phyloP scores from a whole-genome alignment of 2,113 vertebrate species.

The Mesembrinibis cayennensis region DNA sequence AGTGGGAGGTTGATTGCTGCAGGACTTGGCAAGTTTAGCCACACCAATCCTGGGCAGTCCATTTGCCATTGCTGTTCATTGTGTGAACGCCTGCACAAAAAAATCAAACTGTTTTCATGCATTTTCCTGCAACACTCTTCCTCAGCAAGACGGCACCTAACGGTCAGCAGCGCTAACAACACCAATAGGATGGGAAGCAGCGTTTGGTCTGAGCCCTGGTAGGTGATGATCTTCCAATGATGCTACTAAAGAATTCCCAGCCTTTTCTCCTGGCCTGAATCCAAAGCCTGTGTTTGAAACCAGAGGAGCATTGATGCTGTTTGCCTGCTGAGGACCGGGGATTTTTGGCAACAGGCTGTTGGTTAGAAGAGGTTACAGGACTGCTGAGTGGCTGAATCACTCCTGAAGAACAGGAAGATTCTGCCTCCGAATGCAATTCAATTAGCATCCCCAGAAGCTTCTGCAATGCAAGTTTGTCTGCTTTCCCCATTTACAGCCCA shows the following conservation, averaged over 20 bases:
- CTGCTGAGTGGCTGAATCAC: background rate
- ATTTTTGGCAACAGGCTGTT: background rate
- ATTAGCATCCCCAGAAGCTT: background rate
- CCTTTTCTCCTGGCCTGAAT: background rate
- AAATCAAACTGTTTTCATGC: background rate
- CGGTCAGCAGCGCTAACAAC: accelerated
- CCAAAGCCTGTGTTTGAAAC: background rate
- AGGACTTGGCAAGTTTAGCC: background rate
- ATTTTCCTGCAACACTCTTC: background rate
- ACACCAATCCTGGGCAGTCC: background rate
- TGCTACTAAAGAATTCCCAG: background rate
- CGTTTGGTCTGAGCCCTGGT: background rate
- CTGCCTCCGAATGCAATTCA: accelerated
- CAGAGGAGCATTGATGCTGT: background rate
- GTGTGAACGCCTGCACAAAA: background rate
- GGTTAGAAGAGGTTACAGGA: background rate
- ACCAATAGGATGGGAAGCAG: background rate
- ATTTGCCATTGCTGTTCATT: background rate
- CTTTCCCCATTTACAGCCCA: background rate
- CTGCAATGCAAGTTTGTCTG: background rate
- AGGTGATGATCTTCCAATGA: background rate
- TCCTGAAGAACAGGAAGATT: background rate
- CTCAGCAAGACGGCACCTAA: background rate
- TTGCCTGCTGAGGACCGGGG: background rate
- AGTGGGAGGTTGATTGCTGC: background rate